These are phyloP conservation scores for Tetragonisca angustula DNA, from an alignment of 2,888 invertebrate genomes.

Conservation along the genomic window DNA sequence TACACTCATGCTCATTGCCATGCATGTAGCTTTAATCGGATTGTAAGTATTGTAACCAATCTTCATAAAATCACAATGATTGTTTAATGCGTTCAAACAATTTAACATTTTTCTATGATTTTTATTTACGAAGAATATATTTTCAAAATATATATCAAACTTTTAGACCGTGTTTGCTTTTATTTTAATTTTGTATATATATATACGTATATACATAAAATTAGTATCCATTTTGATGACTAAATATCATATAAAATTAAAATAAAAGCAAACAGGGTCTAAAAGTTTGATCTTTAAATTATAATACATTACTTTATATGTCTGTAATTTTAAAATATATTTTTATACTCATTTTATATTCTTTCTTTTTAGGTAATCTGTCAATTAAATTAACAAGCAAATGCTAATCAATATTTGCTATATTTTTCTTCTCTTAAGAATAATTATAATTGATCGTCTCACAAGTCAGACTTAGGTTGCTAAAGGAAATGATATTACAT, in stretches of 20 bases:
- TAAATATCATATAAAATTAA: background rate
- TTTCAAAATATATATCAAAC: background rate
- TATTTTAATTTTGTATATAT: too few species aligned
- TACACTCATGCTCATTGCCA: background rate
- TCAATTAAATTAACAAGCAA: background rate
- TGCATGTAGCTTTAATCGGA: background rate
- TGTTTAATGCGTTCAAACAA: background rate
- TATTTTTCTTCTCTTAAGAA: background rate
- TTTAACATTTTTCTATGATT: background rate
- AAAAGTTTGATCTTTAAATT: background rate
- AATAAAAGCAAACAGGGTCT: background rate
- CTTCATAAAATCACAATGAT: constrained; percentile 11
- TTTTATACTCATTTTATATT: too few species aligned
- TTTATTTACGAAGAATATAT: background rate
- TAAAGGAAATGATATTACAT: constrained; percentile 37
- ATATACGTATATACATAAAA: too few species aligned
- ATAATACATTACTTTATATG: background rate
- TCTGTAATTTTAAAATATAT: background rate
- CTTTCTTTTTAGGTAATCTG: background rate
- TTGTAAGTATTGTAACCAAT: constrained; percentile 16
- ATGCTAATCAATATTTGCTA: background rate
- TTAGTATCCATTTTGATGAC: background rate
- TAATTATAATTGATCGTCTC: constrained; percentile 18
- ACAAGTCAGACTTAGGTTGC: constrained; percentile 29
- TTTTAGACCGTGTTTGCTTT: too few species aligned